Conservation (phyloP, 92 coral and sea anemone species). For the Palythoa heliodiscus region DNA sequence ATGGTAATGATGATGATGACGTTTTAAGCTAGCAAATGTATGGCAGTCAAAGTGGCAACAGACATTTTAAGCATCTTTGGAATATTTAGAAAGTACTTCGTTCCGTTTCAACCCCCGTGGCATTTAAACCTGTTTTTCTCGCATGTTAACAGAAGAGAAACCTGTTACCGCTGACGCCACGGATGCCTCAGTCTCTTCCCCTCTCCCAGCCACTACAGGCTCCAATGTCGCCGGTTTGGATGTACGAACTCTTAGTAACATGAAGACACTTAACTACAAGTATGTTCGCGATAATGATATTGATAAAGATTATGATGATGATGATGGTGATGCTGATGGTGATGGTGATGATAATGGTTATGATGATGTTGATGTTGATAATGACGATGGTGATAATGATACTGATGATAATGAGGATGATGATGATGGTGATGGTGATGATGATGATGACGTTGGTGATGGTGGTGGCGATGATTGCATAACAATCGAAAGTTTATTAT, state of each 20-base stretch:
- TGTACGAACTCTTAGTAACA: constrained; percentile 70
- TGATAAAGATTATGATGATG: neutral
- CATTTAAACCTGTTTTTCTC: neutral
- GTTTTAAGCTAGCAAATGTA: too few species aligned
- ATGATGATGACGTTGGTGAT: neutral
- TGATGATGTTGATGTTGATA: neutral
- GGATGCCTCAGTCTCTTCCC: constrained; percentile 53
- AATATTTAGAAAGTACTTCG: too few species aligned
- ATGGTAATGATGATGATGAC: too few species aligned
- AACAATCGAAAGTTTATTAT: too few species aligned
- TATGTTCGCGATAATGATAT: neutral
- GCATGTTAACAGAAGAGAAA: constrained; percentile 17
- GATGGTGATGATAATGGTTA: neutral
- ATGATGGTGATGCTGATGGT: neutral
- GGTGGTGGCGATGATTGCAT: neutral
- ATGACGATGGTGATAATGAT: neutral
- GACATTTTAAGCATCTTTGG: too few species aligned
- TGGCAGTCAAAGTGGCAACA: too few species aligned
- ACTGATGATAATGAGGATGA: neutral
- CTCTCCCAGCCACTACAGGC: constrained; percentile 56
- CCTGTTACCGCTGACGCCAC: constrained; percentile 40
- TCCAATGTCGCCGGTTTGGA: constrained; percentile 70
- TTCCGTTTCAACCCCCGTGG: neutral
- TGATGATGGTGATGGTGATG: neutral
- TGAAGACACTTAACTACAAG: constrained; percentile 79